A percentile compares a stretch with the other conserved stretches of the same genome.
Conservation (phyloP, 2,797 vertebrate genomes). For the Trematomus bernacchii region DNA sequence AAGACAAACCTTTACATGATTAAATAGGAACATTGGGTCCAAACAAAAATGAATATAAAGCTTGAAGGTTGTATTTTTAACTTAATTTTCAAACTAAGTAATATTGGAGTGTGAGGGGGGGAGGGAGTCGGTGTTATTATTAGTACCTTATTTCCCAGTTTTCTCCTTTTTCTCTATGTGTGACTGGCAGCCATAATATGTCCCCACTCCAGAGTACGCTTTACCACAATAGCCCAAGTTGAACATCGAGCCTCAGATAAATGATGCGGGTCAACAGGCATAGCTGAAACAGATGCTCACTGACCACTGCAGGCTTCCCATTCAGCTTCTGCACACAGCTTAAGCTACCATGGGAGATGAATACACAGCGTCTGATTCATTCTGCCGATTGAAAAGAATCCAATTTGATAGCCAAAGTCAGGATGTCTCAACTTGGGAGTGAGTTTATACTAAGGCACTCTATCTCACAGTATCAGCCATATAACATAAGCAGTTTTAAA, state of each 20-base stretch:
- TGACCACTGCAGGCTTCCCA: conserved; percentile 31
- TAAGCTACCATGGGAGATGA: conserved; percentile 44
- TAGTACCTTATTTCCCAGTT: conserved; percentile 9
- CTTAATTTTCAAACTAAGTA: conserved; percentile 23
- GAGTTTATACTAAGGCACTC: conserved; percentile 52
- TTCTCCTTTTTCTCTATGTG: conserved; percentile 10
- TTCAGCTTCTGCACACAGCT: conserved; percentile 28
- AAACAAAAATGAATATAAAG: background rate
- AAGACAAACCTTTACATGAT: background rate
- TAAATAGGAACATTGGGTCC: background rate
- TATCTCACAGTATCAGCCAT: conserved; percentile 47
- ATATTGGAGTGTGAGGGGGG: conserved; percentile 4
- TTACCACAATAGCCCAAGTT: conserved; percentile 29
- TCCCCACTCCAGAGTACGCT: conserved; percentile 22
- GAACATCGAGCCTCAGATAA: conserved; percentile 34
- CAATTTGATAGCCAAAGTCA: conserved; percentile 61
- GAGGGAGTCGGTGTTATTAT: conserved; percentile 7
- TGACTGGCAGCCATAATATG: conserved; percentile 30
- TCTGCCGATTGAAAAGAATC: conserved; percentile 57
- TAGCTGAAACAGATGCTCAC: conserved; percentile 51
- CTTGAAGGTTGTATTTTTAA: conserved; percentile 25
- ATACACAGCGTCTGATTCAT: conserved; percentile 48
- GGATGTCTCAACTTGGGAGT: conserved; percentile 54
- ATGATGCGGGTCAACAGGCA: conserved; percentile 47
- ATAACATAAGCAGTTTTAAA: conserved; percentile 60